Base-by-base conservation (phyloP, 2,113 vertebrate genomes). In the Callipepla squamata region DNA sequence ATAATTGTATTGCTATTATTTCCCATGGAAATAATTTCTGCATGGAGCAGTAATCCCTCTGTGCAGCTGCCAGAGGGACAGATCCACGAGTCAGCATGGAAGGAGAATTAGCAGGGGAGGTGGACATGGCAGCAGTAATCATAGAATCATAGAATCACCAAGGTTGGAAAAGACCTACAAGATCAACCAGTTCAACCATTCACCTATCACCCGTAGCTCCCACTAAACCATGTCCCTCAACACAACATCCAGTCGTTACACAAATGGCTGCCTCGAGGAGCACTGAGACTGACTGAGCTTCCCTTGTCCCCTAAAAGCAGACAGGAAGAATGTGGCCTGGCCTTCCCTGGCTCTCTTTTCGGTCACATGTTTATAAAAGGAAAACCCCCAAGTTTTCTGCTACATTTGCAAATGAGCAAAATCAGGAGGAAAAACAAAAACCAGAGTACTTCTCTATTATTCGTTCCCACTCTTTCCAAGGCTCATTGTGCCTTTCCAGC, bases 401-500 rank as follows among this genome's bases (percentile, higher is more conserved):
- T 69, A 6, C 0, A 0, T 76, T 57, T 61, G 53, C n/a, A 9
- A 25, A 48, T 1, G 40, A 57, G n/a, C 13, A 83, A 80, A 89
- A 87, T 48, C 32, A 79, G 18, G 80, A 76, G 5, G 4, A 26
- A 80, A 66, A 63, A 22, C 1, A 42, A 63, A 65, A 61, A 22
- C 1, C 3, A 1, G 51, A 78, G 3, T 30, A 51, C 70, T 63
- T 68, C 62, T 59, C 32, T 23, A 7, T 5, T 11, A 4, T 75
- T 75, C 59, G 5, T 68, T 76, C 0, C 0, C 13, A 57, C 26
- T 4, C 22, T 1, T 93, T 85, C 25, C 28, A 30, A 57, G 2
- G 6, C 59, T 82, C 1, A 1, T 20, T 68, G 13, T 51, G n/a
- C 6, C 19, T 82, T 82, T 67, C 47, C 42, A 32, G 13, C 4